These are phyloP conservation scores for Scomber scombrus DNA, from an alignment of 2,113 vertebrate genomes.

Conservation along the genomic window DNA sequence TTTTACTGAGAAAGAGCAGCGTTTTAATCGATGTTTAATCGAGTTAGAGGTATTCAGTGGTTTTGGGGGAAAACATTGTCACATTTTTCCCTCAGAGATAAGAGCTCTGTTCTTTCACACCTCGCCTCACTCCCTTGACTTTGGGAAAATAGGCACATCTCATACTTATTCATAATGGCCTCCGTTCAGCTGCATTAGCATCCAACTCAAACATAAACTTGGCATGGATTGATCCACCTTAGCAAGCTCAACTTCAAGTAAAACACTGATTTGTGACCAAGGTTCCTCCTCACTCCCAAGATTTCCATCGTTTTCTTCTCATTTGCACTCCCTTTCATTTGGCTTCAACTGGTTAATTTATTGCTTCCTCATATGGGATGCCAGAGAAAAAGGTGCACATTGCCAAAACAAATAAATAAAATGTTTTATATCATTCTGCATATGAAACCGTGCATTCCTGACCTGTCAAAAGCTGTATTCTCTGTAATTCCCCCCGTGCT, in stretches of 20 bases:
- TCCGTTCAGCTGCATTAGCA: slow-evolving; percentile 25
- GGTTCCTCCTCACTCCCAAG: slow-evolving; percentile 37
- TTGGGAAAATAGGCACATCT: slow-evolving; percentile 26
- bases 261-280: slow-evolving; percentile 15
- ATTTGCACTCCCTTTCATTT: slow-evolving; percentile 59
- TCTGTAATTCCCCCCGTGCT: slow-evolving; percentile 43
- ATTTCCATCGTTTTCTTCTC: slow-evolving; percentile 61
- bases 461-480: slow-evolving; percentile 59
- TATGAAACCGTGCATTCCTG: slow-evolving; percentile 63
- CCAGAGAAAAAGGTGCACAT: slow-evolving; percentile 40
- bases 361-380: slow-evolving; percentile 65
- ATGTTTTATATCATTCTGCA: slow-evolving; percentile 43
- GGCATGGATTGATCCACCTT: slow-evolving; percentile 39
- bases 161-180: slow-evolving; percentile 52
- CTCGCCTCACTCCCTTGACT: slow-evolving; percentile 35
- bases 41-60: slow-evolving; percentile 4
- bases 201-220: slow-evolving; percentile 70
- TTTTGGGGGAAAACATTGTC: slow-evolving; percentile 8
- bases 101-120: slow-evolving; percentile 42
- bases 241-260: slow-evolving; percentile 16
- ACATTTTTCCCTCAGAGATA: slow-evolving; percentile 4
- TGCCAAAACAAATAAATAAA: slow-evolving; percentile 67
- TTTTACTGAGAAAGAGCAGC: neutral
- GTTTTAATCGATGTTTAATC: slow-evolving; percentile 1
- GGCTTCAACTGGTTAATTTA: slow-evolving; percentile 63